These are phyloP conservation scores for Zygaena filipendulae DNA, from an alignment of 2,888 invertebrate species.

Conservation along the genomic window DNA sequence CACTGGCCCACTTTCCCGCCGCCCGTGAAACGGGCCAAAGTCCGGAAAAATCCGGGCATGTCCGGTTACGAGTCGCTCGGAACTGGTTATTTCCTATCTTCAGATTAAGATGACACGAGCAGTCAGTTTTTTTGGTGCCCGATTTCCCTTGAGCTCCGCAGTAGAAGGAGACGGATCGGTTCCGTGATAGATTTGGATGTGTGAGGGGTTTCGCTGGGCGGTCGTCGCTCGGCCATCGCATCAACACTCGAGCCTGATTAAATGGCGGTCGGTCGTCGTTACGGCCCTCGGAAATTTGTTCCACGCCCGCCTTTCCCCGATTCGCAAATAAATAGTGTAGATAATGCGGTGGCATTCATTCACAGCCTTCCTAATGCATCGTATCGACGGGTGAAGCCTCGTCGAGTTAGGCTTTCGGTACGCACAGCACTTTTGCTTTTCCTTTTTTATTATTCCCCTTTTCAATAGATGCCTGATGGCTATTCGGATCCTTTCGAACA, in stretches of 20 bases:
- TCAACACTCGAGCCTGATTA: constrained; percentile 55
- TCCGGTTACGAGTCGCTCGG: constrained; percentile 32
- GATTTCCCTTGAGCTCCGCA: no score
- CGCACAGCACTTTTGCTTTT: no score
- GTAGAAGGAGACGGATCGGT: constrained; percentile 12
- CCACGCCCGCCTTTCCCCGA: constrained; percentile 34
- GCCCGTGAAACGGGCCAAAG: constrained; percentile 28
- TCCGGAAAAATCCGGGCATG: constrained; percentile 43
- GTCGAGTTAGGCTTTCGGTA: no score
- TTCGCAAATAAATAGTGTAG: constrained; percentile 30
- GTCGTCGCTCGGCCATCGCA: constrained; percentile 31
- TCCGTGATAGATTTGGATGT: constrained; percentile 37
- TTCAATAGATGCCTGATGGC: no score
- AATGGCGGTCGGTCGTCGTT: constrained; percentile 45
- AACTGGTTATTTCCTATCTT: constrained; percentile 46
- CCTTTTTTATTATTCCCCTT: no score
- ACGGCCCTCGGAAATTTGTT: constrained; percentile 36
- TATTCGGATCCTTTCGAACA: no score
- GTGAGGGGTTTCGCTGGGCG: constrained; percentile 22
- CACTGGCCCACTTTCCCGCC: constrained; percentile 24
- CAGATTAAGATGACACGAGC: constrained; percentile 34
- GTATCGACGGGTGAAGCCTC: no score
- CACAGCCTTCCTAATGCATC: constrained; percentile 8
- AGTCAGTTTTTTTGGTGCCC: constrained; percentile 18
- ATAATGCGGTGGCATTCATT: constrained; percentile 17